phyloP scores from a whole-genome alignment of 2,797 vertebrate genomes.

The Sciurus vulgaris region DNA sequence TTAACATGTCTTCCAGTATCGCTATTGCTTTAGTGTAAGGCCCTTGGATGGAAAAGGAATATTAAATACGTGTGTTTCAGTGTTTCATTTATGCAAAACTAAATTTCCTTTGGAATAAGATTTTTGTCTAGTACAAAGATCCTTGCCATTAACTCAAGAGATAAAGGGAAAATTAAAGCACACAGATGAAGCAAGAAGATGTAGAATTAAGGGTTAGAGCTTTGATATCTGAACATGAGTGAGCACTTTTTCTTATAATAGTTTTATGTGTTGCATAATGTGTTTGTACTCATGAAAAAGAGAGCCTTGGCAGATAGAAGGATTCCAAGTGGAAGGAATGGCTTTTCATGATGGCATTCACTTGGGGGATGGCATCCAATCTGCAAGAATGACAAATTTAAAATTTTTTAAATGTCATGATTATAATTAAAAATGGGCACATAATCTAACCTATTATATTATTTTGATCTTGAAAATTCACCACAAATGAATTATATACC shows the following conservation, averaged over 20 bases:
- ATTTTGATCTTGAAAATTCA: slow-evolving; percentile 29
- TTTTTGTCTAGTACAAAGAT: slow-evolving; percentile 43
- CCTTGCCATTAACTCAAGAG: slow-evolving; percentile 38
- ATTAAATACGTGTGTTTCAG: slow-evolving; percentile 56
- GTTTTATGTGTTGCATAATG: background rate
- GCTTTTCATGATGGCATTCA: background rate
- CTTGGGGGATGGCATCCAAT: background rate
- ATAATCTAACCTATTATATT: background rate
- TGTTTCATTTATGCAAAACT: slow-evolving; percentile 64
- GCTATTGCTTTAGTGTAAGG: slow-evolving; percentile 57
- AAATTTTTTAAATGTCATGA: background rate
- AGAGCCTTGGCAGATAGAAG: background rate
- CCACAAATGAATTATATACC: background rate
- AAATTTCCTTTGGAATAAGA: slow-evolving; percentile 70
- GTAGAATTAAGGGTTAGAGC: background rate
- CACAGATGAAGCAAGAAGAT: slow-evolving; percentile 11
- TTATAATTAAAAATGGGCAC: slow-evolving; percentile 9
- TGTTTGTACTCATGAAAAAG: slow-evolving; percentile 17
- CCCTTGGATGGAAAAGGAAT: slow-evolving; percentile 50
- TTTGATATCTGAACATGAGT: slow-evolving; percentile 2
- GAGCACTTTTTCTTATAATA: slow-evolving; percentile 18
- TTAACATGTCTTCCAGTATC: slow-evolving; percentile 66
- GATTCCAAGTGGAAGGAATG: background rate
- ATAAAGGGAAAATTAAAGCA: slow-evolving; percentile 38
- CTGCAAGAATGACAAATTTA: slow-evolving; percentile 32